These are phyloP conservation scores for Drosophila ustulata DNA, from an alignment of 2,888 invertebrate species.

Conservation along the genomic window DNA sequence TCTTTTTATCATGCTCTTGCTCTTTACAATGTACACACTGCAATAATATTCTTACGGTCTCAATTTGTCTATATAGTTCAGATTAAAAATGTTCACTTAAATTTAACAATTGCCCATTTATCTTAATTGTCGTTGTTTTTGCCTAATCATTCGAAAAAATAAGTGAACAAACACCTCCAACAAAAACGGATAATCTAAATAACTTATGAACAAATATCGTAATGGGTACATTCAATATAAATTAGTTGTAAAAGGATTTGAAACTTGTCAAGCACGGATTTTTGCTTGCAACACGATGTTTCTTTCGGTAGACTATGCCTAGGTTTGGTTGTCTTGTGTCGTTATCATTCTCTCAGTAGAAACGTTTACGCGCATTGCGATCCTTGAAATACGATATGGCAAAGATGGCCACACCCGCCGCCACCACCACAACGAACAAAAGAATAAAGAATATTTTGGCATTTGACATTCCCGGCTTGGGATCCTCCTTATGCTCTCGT, in stretches of 20 bases:
- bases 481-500: slow-evolving; percentile 95
- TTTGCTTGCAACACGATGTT: slow-evolving; percentile 51
- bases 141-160: slow-evolving; percentile 39
- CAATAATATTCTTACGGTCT: slow-evolving; percentile 77
- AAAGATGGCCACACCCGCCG: slow-evolving; percentile 93
- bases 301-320: slow-evolving; percentile 53
- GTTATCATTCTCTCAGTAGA: slow-evolving; percentile 83
- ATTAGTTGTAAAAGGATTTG: slow-evolving; percentile 51
- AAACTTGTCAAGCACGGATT: slow-evolving; percentile 41
- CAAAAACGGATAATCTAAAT: slow-evolving; percentile 20
- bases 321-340: slow-evolving; percentile 44
- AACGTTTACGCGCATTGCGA: slow-evolving; percentile 94
- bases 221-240: slow-evolving; percentile 61
- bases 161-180: slow-evolving; percentile 23
- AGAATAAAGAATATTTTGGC: slow-evolving; percentile 95
- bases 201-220: slow-evolving; percentile 57
- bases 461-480: slow-evolving; percentile 94
- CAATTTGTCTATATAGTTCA: slow-evolving; percentile 77
- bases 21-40: slow-evolving; percentile 60
- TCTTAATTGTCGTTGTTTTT: slow-evolving; percentile 27
- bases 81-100: slow-evolving; percentile 74
- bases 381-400: slow-evolving; percentile 98
- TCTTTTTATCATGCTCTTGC: slow-evolving; percentile 42
- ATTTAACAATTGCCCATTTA: slow-evolving; percentile 71
- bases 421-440: slow-evolving; percentile 92